A percentile compares a stretch with the other conserved stretches of the same genome.
phyloP scores from a whole-genome alignment of 2,113 vertebrate species.

The Leptobrachium ailaonicum region DNA sequence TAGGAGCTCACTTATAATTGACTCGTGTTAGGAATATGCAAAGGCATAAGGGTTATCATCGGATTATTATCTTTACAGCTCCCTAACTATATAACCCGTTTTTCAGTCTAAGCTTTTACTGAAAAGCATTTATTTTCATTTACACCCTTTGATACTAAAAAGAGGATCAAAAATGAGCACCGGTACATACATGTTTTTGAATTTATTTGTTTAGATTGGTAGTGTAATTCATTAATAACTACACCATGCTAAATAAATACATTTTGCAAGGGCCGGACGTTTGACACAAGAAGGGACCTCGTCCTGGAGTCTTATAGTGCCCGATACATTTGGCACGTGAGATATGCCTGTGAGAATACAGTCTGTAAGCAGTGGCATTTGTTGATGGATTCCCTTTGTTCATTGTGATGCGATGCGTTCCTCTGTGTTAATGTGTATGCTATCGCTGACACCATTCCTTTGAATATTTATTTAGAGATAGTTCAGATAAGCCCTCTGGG shows the following conservation, averaged over 20 bases:
- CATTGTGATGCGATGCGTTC: background rate
- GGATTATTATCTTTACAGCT: no score
- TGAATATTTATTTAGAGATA: slow-evolving; percentile 38
- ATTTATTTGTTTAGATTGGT: no score
- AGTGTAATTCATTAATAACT: no score
- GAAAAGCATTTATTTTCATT: background rate
- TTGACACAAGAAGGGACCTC: no score
- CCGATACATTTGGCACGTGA: background rate
- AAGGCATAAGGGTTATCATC: no score
- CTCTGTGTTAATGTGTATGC: slow-evolving; percentile 25
- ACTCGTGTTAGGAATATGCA: no score
- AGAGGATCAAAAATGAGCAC: slow-evolving; percentile 13
- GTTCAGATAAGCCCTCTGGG: slow-evolving; percentile 10
- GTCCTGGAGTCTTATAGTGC: no score
- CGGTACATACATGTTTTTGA: background rate
- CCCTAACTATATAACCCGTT: no score
- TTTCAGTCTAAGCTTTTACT: no score
- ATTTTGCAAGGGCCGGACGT: no score
- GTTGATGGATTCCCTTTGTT: slow-evolving; percentile 33
- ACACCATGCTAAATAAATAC: no score
- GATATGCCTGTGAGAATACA: slow-evolving; percentile 8
- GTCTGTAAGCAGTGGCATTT: background rate
- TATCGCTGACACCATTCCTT: slow-evolving; percentile 7
- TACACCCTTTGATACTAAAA: slow-evolving; percentile 22
- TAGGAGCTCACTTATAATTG: no score